Evolutionary conservation across 2,797 vertebrate genomes (phyloP).

Genomic region (Fringilla coelebs): DNA sequence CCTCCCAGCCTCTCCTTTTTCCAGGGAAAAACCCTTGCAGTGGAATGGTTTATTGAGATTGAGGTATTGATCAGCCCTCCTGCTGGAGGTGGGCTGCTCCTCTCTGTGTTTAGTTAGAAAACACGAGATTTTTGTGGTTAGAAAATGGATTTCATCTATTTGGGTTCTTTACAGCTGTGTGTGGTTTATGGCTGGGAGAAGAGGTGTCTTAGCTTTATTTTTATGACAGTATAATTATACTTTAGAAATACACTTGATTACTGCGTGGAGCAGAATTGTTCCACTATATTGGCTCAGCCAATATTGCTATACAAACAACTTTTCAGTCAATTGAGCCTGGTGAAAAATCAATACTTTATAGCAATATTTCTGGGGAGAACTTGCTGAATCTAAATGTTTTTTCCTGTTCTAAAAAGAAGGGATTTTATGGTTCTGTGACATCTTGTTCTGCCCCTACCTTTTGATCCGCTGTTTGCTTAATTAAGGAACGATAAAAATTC

Average conservation of each 20-base stretch:
- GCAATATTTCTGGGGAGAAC: conserved; percentile 82
- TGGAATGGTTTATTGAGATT: conserved; percentile 90
- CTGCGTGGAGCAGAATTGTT: conserved; percentile 83
- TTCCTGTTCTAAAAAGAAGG: conserved; percentile 41
- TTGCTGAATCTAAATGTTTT: conserved; percentile 80
- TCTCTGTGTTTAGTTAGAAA: conserved; percentile 78
- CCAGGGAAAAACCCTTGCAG: conserved; percentile 74
- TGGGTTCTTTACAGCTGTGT: conserved; percentile 75
- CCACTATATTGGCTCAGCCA: conserved; percentile 89
- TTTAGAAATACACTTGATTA: conserved; percentile 93
- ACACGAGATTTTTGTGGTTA: conserved; percentile 67
- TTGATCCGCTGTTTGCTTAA: not conserved
- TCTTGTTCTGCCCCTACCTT: conserved; percentile 37
- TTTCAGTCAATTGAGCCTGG: conserved; percentile 95
- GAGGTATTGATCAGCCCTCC: conserved; percentile 89
- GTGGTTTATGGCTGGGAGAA: conserved; percentile 83
- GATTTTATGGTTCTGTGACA: conserved; percentile 40
- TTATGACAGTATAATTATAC: conserved; percentile 98
- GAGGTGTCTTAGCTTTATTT: conserved; percentile 89
- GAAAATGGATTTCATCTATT: conserved; percentile 74
- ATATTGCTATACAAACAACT: conserved; percentile 98
- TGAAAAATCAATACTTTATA: conserved; percentile 93
- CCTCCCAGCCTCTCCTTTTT: conserved; percentile 77
- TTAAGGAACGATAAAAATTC: conserved; percentile 7
- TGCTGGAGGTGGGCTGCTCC: conserved; percentile 63